phyloP scores from a whole-genome alignment of 2,888 invertebrate genomes.

The Papilio gigon region DNA sequence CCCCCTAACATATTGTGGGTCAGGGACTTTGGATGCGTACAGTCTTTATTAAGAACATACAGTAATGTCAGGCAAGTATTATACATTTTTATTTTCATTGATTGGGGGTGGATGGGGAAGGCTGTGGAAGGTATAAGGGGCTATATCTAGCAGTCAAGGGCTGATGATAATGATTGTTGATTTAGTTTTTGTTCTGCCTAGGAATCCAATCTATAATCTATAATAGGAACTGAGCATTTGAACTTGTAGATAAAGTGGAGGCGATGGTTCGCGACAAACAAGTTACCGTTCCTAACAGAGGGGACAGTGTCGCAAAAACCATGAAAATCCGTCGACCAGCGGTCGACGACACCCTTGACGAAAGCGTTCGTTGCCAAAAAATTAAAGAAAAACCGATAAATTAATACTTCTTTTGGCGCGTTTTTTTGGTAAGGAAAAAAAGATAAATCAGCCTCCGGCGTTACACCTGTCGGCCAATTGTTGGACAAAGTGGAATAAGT shows the following conservation, averaged over 20 bases:
- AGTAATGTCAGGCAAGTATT: too few relatives aligned
- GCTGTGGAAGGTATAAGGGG: too few relatives aligned
- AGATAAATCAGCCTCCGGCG: slow-evolving; percentile 44
- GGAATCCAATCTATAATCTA: too few relatives aligned
- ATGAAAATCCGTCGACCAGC: slow-evolving; percentile 16
- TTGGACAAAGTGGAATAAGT: slow-evolving; percentile 11
- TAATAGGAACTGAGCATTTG: not conserved
- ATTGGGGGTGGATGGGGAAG: too few relatives aligned
- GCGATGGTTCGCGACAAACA: not conserved
- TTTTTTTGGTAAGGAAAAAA: slow-evolving; percentile 31
- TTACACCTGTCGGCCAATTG: slow-evolving; percentile 47
- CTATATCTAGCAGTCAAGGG: too few relatives aligned
- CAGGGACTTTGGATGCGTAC: too few relatives aligned
- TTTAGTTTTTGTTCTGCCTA: too few relatives aligned
- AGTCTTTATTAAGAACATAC: too few relatives aligned
- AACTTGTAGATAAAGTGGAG: not conserved
- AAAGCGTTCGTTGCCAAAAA: slow-evolving; percentile 27
- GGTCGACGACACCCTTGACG: slow-evolving; percentile 39
- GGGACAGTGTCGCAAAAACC: slow-evolving; percentile 16
- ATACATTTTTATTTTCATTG: too few relatives aligned
- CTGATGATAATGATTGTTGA: too few relatives aligned
- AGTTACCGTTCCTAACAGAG: slow-evolving; percentile 18
- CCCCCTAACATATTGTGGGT: too few relatives aligned
- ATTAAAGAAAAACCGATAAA: slow-evolving; percentile 31
- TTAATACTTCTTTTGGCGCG: slow-evolving; percentile 19